Percentiles rank a stretch among this genome's conserved stretches.
Conservation (phyloP, 2,797 vertebrate species). For the Rhynchotus rufescens region DNA sequence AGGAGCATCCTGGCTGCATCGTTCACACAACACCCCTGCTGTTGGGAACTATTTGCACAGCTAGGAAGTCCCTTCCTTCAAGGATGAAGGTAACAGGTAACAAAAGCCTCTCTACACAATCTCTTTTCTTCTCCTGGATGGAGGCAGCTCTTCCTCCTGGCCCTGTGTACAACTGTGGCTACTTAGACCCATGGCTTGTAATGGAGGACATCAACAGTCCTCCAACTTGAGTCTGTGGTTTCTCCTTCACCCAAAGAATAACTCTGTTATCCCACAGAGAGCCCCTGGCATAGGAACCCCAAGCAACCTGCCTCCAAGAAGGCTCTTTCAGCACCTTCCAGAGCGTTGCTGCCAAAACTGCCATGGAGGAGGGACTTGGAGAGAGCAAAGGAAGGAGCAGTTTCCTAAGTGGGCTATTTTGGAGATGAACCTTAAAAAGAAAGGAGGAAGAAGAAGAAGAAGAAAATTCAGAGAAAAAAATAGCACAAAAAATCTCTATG, state of each 20-base stretch:
- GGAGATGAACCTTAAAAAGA: neutral
- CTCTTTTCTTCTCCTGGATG: neutral
- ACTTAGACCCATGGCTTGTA: neutral
- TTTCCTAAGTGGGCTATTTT: neutral
- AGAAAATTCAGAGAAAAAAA: neutral
- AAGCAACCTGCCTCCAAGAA: rapidly evolving
- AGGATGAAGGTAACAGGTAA: rapidly evolving
- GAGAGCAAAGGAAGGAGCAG: neutral
- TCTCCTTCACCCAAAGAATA: neutral
- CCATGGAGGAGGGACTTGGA: neutral
- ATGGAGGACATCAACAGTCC: neutral
- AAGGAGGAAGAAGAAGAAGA: too few relatives aligned
- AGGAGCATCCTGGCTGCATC: neutral
- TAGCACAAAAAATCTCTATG: neutral
- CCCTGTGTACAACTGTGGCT: neutral
- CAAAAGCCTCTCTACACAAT: neutral
- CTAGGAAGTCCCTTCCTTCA: neutral
- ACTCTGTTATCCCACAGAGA: neutral
- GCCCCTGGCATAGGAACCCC: neutral
- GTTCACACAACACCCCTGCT: neutral
- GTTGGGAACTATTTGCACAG: neutral
- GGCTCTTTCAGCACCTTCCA: neutral
- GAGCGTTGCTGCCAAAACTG: neutral
- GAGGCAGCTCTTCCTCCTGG: neutral
- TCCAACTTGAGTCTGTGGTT: neutral